Evolutionary conservation across 1,140 invertebrate genomes (phyloP), one percentile per base, ranked within the genome.

Genomic region (Lanistes nyassanus): DNA sequence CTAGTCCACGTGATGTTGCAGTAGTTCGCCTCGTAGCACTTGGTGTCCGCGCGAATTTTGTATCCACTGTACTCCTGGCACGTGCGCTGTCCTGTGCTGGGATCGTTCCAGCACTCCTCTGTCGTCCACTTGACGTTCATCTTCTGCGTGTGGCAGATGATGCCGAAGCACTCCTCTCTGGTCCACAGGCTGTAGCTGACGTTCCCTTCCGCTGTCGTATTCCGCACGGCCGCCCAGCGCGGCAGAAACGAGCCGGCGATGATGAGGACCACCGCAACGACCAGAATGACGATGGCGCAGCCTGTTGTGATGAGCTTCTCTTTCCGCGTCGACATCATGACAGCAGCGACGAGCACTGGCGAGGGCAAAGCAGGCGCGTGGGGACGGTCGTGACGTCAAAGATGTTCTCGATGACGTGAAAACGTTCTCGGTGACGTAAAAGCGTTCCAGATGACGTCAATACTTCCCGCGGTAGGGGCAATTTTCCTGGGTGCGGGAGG

Each of bases 1-100:
- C 53, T 37, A 34, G 66, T 72, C 76, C 76, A 77, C 13, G 76
- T 77, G 37, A 23, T 73, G 70, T 77, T 77, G 67, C 76, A 77
- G 65, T 55, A 77, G 53, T 73, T 58, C 21, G 76, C 76, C 64
- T 64, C 64, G 16, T 53, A 53, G 23, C 76, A 77, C 34, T 71
- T 67, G n/a, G 76, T 77, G 47, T 73, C 70, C 6, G 70, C 26
- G 11, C 70, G 62, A 13, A 68, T 34, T 53, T 77, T 77, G 76
- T 72, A 73, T 67, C 70, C 76, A 36, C n/a, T n/a, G 3, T 23
- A 66, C 36, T 34, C 73, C 62, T 65, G 26, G 53, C 76, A 77
- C 60, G 64, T 55, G 3, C 39, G 23, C 21, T 23, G 16, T 21
- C 47, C 19, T 13, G 26, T 36, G 65, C 67, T 53, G 6, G 65